phyloP scores from a whole-genome alignment of 1,140 invertebrate species.

The Metopolophium dirhodum region DNA sequence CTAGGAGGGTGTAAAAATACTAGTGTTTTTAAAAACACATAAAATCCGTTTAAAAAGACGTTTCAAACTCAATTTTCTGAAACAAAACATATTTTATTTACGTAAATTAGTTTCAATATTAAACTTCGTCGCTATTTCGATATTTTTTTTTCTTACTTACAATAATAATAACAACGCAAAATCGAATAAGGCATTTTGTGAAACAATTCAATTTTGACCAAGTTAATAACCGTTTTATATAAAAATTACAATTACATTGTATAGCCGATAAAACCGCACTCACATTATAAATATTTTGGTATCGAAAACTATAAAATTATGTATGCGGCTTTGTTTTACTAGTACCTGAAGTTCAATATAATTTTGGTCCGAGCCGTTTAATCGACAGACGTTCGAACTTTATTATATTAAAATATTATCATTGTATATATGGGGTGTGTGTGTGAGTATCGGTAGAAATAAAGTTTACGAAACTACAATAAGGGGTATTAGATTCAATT shows the following conservation, averaged over 20 bases:
- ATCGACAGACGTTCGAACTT: not conserved
- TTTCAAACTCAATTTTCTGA: slow-evolving; percentile 12
- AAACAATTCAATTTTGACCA: not conserved
- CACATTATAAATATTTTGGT: not conserved
- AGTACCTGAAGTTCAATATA: not conserved
- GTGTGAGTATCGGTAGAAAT: not conserved
- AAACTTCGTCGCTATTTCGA: not conserved
- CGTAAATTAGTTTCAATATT: not conserved
- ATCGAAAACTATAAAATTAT: not conserved
- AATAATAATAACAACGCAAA: not conserved
- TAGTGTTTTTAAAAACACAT: not conserved
- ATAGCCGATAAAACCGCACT: not conserved
- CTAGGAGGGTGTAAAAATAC: not conserved
- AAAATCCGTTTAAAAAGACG: not conserved
- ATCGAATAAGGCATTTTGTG: not conserved
- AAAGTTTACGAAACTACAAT: too few relatives aligned
- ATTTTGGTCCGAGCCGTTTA: not conserved
- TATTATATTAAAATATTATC: not conserved
- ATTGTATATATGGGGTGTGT: too few relatives aligned
- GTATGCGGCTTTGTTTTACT: not conserved
- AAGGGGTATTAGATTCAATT: too few relatives aligned
- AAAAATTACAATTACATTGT: not conserved
- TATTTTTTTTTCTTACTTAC: not conserved
- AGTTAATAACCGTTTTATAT: not conserved
- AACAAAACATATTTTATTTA: not conserved